Base-by-base conservation (phyloP, 2,113 vertebrate species). In the Pongo abelii region DNA sequence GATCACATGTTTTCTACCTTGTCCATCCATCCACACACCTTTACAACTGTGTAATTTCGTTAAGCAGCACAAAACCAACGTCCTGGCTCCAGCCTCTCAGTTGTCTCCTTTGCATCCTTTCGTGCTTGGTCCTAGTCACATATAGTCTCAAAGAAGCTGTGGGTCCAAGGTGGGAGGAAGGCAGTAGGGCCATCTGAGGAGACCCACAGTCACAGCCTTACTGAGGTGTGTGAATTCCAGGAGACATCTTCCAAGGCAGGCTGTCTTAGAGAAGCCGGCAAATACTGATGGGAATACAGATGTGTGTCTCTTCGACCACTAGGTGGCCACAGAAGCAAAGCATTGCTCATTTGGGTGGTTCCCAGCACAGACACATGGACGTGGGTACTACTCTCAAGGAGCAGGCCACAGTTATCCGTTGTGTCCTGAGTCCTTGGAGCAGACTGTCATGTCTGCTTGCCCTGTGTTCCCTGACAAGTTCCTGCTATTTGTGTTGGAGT, bases 311-410 rank as follows among this genome's bases (percentile, higher is more conserved):
- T 90, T 70, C 1, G 13, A 69, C 43, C 18, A 69, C 52, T 81
- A 43, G 74, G 43, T 79, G 40, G 64, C 67, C 50, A 83, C 16
- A 86, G 88, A 91, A 91, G 35, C 89, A 85, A 95, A 95, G 18
- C 23, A 8, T 72, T 14, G 3, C 61, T 93, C 11, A 23, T 81
- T 64, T 61, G 17, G 23, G 22, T 80, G 57, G 5, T 75, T 95
- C 46, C 32, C 79, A 32, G 93, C 23, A 23, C 0, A 2, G 72
- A 59, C 46, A 40, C 20, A 55, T 16, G 16, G 27, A 64, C 9
- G 5, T 30, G 20, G 40, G 22, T 50, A 78, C 5, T 50, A 69
- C 3, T 30, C 11, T 12, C 64, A 55, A 78, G 50, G 85, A 61
- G 23, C 30, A 27, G 35, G 61, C 59, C 87, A 89, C 10, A 35